Evolutionary conservation across 1,140 invertebrate species (phyloP), one percentile per base, ranked within the genome.

Genomic region (Diorhabda elongata): DNA sequence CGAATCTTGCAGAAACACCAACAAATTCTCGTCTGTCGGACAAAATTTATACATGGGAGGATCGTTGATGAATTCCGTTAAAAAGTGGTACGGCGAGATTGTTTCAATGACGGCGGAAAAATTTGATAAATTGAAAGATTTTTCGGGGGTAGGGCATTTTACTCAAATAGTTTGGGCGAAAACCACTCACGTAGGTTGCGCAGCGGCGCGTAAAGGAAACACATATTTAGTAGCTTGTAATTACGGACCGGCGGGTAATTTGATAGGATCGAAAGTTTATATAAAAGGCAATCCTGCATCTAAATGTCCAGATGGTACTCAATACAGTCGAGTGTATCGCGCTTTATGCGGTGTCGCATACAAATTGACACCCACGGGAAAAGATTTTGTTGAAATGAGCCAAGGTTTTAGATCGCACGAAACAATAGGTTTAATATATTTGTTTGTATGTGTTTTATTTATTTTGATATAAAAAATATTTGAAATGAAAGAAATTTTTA

Each of bases 161-260:
- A 67, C 68, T 3, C 71, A 72, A 61, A 5, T 73, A 3, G 58
- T 70, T 5, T 73, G 71, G 71, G 65, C 71, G 6, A 44, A 70
- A 58, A 68, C 71, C 3, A 70, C 62, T 42, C 62, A 68, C 44
- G 57, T 73, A 3, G 71, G 71, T 5, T 73, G 71, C 64, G 62
- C 65, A 4, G 45, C 61, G 59, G 43, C 64, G 3, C 7, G 52
- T 4, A 60, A 52, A n/a, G 52, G 58, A 45, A 1, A 61, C 9
- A 4, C 0, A 0, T 64, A 56, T 47, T 52, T 42, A 26, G 44
- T 72, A 5, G 65, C 67, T 57, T 73, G 71, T 52, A 73, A 70
- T 52, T 73, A 73, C 42, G 71, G 66, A 6, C 62, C 66, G 52
- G 57, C 44, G 57, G 71, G 71, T 26, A 73, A 73, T 66, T 58